Conservation (phyloP, 2,797 vertebrate species). For the Pangasius djambal region DNA sequence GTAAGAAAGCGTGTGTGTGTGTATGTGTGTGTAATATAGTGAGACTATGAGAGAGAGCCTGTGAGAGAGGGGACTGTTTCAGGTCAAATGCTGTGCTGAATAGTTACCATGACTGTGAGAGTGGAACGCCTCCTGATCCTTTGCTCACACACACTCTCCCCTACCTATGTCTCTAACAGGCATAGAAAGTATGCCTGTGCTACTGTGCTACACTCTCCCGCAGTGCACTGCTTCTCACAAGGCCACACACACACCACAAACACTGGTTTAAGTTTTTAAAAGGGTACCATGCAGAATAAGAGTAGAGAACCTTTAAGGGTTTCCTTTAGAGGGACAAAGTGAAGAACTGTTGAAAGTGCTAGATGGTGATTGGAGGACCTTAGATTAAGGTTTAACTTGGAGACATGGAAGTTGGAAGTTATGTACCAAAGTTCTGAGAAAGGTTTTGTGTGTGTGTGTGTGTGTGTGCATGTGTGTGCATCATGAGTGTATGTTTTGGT, state of each 20-base stretch:
- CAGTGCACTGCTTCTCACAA: not conserved
- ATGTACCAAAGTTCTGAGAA: not conserved
- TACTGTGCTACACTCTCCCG: not conserved
- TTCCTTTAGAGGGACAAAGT: not conserved
- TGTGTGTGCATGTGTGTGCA: not conserved
- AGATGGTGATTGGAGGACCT: constrained; percentile 2
- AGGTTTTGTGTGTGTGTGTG: constrained; percentile 5
- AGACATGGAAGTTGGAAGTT: not conserved
- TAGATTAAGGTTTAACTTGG: not conserved
- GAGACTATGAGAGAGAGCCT: constrained; percentile 31
- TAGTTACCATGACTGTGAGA: constrained; percentile 76
- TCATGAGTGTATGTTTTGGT: constrained; percentile 14
- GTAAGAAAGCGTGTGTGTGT: constrained; percentile 40
- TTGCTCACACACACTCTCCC: not conserved
- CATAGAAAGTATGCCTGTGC: constrained; percentile 5
- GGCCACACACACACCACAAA: not conserved
- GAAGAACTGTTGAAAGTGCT: not conserved
- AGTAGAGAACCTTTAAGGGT: not conserved
- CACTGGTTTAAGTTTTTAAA: not conserved
- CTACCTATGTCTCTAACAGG: not conserved
- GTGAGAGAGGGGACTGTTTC: constrained; percentile 50
- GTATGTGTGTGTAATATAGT: constrained; percentile 37
- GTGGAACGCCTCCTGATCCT: constrained; percentile 69
- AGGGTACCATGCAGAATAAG: no score
- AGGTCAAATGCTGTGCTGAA: constrained; percentile 60